Evolutionary conservation across 2,113 vertebrate species (phyloP), one percentile per base, ranked within the genome.

Genomic region (Panthera uncia): DNA sequence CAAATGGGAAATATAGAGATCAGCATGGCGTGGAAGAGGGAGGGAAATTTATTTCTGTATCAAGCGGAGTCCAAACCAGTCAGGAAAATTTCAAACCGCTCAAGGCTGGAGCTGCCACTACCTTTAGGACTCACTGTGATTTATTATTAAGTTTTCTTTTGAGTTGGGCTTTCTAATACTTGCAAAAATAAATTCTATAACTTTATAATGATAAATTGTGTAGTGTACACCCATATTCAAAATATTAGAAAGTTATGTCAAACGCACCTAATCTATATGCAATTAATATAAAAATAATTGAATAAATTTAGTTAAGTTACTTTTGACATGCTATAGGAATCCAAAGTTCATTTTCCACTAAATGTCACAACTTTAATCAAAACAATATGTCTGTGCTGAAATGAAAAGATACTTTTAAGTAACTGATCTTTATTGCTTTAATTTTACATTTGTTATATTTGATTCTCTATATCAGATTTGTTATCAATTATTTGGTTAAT

Each of bases 331-430:
- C 23, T 50, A 14, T 50, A 82, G 61, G 16, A 66, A 86, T 79
- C 18, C 5, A 27, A 89, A 92, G 73, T 83, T 73, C 23, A 78
- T 73, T 71, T 84, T 88, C 36, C 12, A 73, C 25, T 63, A 91
- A 91, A 79, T 95, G 15, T 94, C 65, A 73, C 45, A 83, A 48
- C 15, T 61, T 89, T 76, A 73, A 55, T 89, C 83, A 89, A 94
- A 95, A 29, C 9, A 41, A 61, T n/a, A 9, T 69, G 15, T 80
- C 33, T 91, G 18, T 93, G 50, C 13, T 48, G 36, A 95, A 86
- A 48, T 65, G 23, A 61, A 91, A 89, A 71, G 36, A 80, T 55
- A 36, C 27, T 93, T 73, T 21, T 10, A 74, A 95, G 11, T 31
- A 83, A 66, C 68, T 91, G 50, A 81, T 92, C 86, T 78, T 92